Conservation (phyloP, 2,113 vertebrate genomes). For the Cololabis saira region DNA sequence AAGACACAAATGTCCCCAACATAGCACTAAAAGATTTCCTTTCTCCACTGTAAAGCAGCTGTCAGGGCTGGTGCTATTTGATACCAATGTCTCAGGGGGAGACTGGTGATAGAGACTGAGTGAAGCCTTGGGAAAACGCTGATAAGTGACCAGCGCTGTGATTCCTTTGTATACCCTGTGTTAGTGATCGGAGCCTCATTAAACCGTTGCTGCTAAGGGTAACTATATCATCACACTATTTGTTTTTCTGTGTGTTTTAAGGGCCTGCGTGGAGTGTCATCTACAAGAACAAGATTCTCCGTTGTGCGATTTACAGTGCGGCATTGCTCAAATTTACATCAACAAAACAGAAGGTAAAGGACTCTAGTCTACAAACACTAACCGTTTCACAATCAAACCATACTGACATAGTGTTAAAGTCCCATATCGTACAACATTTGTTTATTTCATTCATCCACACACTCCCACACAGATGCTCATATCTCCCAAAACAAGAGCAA, state of each 20-base stretch:
- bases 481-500: too few species aligned
- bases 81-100: conserved; percentile 63
- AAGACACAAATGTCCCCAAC: conserved; percentile 70
- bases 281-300: conserved; percentile 80
- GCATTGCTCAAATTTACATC: conserved; percentile 82
- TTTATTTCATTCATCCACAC: too few species aligned
- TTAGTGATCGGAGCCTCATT: conserved; percentile 44
- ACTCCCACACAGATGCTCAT: too few species aligned
- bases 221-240: conserved; percentile 8
- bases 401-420: too few species aligned
- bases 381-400: too few species aligned
- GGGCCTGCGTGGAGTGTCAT: conserved; percentile 94
- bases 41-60: conserved; percentile 71
- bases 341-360: conserved; percentile 84
- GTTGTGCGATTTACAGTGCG: conserved; percentile 88
- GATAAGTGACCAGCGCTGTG: conserved; percentile 60
- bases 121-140: conserved; percentile 64
- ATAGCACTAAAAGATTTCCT: conserved; percentile 65
- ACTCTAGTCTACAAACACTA: neutral
- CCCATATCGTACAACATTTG: too few species aligned
- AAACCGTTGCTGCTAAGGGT: conserved; percentile 20
- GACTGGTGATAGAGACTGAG: conserved; percentile 35
- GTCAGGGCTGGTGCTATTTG: conserved; percentile 66
- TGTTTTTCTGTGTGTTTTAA: conserved; percentile 65
- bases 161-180: conserved; percentile 43